Base-by-base conservation (phyloP, 2,888 invertebrate species). In the Hyles lineata region DNA sequence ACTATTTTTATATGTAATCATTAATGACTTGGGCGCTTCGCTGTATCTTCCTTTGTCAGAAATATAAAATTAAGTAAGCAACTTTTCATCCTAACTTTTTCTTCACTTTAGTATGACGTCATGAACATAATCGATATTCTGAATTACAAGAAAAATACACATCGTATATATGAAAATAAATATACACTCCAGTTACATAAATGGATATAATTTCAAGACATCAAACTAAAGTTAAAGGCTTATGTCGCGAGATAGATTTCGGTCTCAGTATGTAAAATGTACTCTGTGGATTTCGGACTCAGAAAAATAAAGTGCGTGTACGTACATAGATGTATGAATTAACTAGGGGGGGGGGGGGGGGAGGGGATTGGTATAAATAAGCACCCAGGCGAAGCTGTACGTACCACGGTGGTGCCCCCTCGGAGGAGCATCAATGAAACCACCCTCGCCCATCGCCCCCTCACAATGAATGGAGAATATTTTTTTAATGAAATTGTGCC, bases 401-500 rank as follows among this genome's bases (percentile, higher is more conserved):
- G 29, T 70, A 73, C 70, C 70, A 70, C 23, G 62, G 60, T 55
- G 35, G 70, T 61, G 32, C 70, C 73, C n/a, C 72, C 21, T n/a
- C 17, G 52, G 70, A 61, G 73, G 55, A 73, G 58, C 55, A 25
- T 74, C 71, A 71, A 74, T 72, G 74, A 23, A 60, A 60, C 25
- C 74, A 72, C 74, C 74, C 61, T 72, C 71, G 29, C 73, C 70
- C 74, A 76, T 72, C 73, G 61, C 61, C 52, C 50, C 67, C 74
- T 75, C 61, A 29, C 50, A 73, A 63, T 79, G 79, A 81, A 81
- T 78, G 78, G 73, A 72, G 62, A 11, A 70, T 74, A 61, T 77
- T 78, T 80, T 78, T 78, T 76, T 78, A 76, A 79, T 76, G 77
- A 78, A 79, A 75, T 72, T 61, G 63, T 72, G 70, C 29, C 70